Evolutionary conservation across 2,797 vertebrate species (phyloP), one percentile per base, ranked within the genome.

Genomic region (Clarias pachynema): DNA sequence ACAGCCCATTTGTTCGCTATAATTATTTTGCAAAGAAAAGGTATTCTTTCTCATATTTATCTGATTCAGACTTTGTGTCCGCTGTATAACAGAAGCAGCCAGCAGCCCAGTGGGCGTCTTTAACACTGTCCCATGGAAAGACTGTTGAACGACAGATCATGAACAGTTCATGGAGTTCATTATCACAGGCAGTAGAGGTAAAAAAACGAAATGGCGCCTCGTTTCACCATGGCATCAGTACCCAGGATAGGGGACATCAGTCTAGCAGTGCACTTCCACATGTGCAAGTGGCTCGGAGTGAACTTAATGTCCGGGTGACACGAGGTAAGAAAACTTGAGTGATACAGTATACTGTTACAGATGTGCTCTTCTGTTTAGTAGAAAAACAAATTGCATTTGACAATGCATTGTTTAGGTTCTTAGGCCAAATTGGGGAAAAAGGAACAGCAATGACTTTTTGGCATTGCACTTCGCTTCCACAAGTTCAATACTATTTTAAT

Each of bases 241-340:
- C 92, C 72, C 91, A 90, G 85, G 80, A 89, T 80, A 90, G 83
- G 26, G 86, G 87, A 0, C 91, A 89, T 84, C 95, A 95, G 69
- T 84, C 94, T 91, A 94, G 66, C 90, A 91, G 82, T 90, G 90
- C 93, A 81, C 88, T 92, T 81, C 87, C 96, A 90, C 94, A 96
- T 92, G 93, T 96, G 77, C 95, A 97, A 94, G 97, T 97, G 95
- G 97, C 96, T 0, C 93, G 92, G 66, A 94, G 94, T 49, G 93
- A 92, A 89, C 93, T 94, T 12, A 96, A 96, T 60, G 95, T 96
- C 87, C 95, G 95, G 79, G 92, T 96, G 81, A 95, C 95, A 82
- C 90, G 95, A 94, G 95, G 95, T 96, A 89, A 74, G 89, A 80
- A 69, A 65, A 31, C 56, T 49, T 66, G 74, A 5, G 12, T 34